Evolutionary conservation across 2,888 invertebrate genomes (phyloP), one percentile per base, ranked within the genome.

Genomic region (Copidosoma aretas): DNA sequence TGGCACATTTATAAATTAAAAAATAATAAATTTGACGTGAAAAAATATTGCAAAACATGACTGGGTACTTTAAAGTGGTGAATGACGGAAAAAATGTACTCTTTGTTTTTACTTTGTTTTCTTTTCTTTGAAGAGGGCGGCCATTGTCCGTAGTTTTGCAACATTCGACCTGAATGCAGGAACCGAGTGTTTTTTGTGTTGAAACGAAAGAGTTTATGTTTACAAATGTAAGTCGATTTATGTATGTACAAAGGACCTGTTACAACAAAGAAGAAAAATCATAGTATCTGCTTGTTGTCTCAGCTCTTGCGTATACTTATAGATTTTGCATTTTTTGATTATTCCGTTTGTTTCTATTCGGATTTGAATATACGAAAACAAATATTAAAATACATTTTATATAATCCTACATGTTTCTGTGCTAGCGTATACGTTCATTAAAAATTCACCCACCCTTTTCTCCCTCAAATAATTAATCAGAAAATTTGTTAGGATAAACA

Each of bases 311-410:
- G 74, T 73, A 72, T 75, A 71, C 62, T 73, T 77, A 73, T 73
- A 67, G 64, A 76, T 62, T 74, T 74, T 74, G 73, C 73, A 76
- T 76, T 76, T 74, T 46, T 76, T 73, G 71, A 74, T 70, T 62
- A 71, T 68, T 73, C 60, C 66, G 71, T 70, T 74, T 78, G 74
- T 77, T 78, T 78, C 72, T 70, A 77, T 76, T 80, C 75, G 74
- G 71, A 78, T 75, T 77, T 76, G 76, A 78, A 79, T 78, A 80
- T 74, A 75, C 72, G 75, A 32, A 46, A 77, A 82, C 75, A 75
- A 79, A 75, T 80, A 81, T 68, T 72, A 81, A 78, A 82, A 83
- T 83, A 83, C 78, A 83, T 83, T 82, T 83, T 81, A 81, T 82
- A 82, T 81, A 81, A 82, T 81, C 81, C 78, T 79, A 77, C 65